phyloP scores from a whole-genome alignment of 2,113 vertebrate species.

The Stigmatopora nigra region DNA sequence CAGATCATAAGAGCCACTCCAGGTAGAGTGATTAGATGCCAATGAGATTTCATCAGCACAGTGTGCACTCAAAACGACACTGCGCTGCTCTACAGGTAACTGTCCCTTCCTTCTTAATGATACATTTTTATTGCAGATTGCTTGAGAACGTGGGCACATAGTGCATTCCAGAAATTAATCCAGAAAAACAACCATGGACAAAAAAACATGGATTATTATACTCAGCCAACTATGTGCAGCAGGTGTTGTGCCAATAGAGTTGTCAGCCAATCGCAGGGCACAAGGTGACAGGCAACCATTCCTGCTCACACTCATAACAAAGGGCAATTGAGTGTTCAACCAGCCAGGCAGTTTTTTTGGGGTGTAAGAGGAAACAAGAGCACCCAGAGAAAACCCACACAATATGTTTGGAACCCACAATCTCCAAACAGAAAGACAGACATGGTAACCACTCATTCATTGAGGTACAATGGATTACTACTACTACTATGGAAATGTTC shows the following conservation, averaged over 20 bases:
- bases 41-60: conserved; percentile 42
- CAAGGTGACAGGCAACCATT: no score
- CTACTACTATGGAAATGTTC: conserved; percentile 33
- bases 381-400: conserved; percentile 8
- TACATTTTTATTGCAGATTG: conserved; percentile 20
- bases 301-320: no score
- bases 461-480: conserved; percentile 47
- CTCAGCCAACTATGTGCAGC: no score
- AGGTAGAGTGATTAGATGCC: conserved; percentile 50
- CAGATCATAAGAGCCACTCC: conserved; percentile 57
- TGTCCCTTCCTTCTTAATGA: conserved; percentile 14
- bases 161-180: no score
- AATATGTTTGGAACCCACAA: not conserved
- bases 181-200: not conserved
- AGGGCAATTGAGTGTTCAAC: no score
- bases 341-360: no score
- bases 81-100: conserved; percentile 10
- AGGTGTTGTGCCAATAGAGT: no score
- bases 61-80: conserved; percentile 36
- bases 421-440: no score
- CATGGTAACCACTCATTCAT: no score
- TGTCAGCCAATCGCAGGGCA: no score
- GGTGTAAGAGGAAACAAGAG: no score
- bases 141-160: not conserved
- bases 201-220: not conserved